Evolutionary conservation across 1,140 invertebrate species (phyloP), one percentile per base, ranked within the genome.

Genomic region (Ptiloglossa arizonensis): DNA sequence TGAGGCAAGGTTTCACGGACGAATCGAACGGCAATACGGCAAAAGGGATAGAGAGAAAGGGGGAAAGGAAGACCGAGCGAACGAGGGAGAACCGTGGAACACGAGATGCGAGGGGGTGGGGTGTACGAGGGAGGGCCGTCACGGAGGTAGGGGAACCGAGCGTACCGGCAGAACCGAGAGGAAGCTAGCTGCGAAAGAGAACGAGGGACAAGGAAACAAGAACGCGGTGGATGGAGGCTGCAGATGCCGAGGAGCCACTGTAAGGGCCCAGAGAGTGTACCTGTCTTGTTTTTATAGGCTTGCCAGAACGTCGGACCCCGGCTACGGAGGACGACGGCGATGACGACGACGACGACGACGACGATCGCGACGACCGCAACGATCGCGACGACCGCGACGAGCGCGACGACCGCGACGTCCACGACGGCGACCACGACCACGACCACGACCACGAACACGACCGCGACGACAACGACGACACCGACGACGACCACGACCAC

Each of bases 221-320:
- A 70, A 52, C 72, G 70, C 64, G 77, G 78, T 84, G 57, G 82
- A 64, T 83, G 81, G 56, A 85, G 77, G 86, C 83, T 88, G 87
- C 86, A 88, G 86, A 90, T 89, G 89, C 87, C 76, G 86, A 89
- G 85, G 89, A 91, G 90, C 92, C 90, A 91, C 90, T 89, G 91
- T 90, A 89, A 91, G 89, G 89, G 89, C 87, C 88, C 86, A 82
- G 88, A 89, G 88, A 92, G 91, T 91, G 90, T 91, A 93, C 90
- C 91, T 91, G 91, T 92, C 90, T 92, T 93, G 91, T 92, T 92
- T 92, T 92, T 93, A 91, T 91, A 92, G 90, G 89, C 88, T 90
- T 87, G 76, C 87, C 89, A 89, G 89, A 89, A 89, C 88, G 89
- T 84, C 85, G 87, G 80, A 86, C 86, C 88, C 82, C 44, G 87